These are phyloP conservation scores for Guaruba guarouba DNA, from an alignment of 2,113 vertebrate genomes.

Conservation along the genomic window DNA sequence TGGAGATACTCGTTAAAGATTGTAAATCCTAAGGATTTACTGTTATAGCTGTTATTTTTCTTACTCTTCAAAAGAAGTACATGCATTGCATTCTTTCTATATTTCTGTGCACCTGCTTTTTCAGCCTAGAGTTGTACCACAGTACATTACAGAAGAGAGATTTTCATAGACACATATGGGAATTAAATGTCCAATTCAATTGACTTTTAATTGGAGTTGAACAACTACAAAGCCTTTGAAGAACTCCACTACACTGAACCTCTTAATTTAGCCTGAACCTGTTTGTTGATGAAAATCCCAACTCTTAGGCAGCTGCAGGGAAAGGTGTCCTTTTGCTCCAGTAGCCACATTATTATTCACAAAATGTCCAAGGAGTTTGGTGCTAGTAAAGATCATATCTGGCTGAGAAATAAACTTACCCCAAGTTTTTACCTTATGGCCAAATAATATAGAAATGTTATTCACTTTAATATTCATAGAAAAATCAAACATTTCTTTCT, in stretches of 20 bases:
- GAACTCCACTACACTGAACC: constrained; percentile 8
- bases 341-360: background rate
- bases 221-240: constrained; percentile 33
- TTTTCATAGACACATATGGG: constrained; percentile 51
- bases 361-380: background rate
- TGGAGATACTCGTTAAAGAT: background rate
- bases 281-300: constrained; percentile 38
- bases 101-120: background rate
- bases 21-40: background rate
- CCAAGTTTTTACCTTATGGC: background rate
- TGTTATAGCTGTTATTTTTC: background rate
- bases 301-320: background rate
- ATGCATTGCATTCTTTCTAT: background rate
- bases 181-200: constrained; percentile 46
- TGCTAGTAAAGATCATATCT: background rate
- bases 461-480: background rate
- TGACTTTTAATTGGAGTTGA: constrained; percentile 47
- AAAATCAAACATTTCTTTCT: background rate
- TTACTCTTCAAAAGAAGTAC: background rate
- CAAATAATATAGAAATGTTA: background rate
- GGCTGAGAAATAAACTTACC: background rate
- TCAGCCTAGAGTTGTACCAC: background rate
- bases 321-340: background rate
- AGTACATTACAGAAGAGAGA: background rate
- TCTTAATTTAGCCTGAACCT: constrained; percentile 34